Evolutionary conservation across 2,888 invertebrate genomes (phyloP).

Genomic region (Taenaris catops): DNA sequence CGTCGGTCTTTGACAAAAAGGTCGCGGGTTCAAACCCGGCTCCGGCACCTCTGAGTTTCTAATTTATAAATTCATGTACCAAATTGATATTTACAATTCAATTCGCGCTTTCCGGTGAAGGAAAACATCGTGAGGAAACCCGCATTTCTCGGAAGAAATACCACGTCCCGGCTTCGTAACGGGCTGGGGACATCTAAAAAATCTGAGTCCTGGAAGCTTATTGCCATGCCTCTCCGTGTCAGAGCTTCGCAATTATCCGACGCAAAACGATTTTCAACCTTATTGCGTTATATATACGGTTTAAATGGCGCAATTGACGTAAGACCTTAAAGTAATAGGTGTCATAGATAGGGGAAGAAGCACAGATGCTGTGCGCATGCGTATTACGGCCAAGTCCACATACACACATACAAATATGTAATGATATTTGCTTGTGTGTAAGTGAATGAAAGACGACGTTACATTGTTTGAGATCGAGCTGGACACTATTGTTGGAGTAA

Average conservation of each 20-base stretch:
- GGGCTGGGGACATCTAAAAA: conserved; percentile 70
- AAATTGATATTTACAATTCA: too few relatives aligned
- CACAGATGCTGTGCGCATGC: conserved; percentile 78
- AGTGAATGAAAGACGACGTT: conserved; percentile 34
- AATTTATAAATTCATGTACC: too few relatives aligned
- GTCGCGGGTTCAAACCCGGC: too few relatives aligned
- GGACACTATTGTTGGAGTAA: conserved; percentile 65
- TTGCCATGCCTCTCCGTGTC: conserved; percentile 56
- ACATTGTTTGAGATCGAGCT: conserved; percentile 56
- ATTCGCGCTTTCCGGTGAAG: too few relatives aligned
- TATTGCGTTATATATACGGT: conserved; percentile 13
- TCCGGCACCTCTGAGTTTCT: too few relatives aligned
- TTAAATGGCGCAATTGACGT: conserved; percentile 18
- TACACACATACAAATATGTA: conserved; percentile 27
- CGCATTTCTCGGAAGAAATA: too few relatives aligned
- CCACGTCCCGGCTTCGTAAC: conserved; percentile 58
- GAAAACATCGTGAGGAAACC: too few relatives aligned
- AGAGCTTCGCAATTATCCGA: conserved; percentile 32
- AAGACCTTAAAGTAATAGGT: conserved; percentile 27
- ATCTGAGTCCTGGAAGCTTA: conserved; percentile 69
- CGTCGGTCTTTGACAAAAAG: too few relatives aligned
- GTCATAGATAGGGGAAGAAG: conserved; percentile 54
- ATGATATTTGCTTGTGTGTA: conserved; percentile 34
- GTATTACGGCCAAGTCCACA: conserved; percentile 38
- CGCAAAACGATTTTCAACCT: conserved; percentile 25